Base-by-base conservation (phyloP, 2,888 invertebrate genomes). In the Cataglyphis albicans region DNA sequence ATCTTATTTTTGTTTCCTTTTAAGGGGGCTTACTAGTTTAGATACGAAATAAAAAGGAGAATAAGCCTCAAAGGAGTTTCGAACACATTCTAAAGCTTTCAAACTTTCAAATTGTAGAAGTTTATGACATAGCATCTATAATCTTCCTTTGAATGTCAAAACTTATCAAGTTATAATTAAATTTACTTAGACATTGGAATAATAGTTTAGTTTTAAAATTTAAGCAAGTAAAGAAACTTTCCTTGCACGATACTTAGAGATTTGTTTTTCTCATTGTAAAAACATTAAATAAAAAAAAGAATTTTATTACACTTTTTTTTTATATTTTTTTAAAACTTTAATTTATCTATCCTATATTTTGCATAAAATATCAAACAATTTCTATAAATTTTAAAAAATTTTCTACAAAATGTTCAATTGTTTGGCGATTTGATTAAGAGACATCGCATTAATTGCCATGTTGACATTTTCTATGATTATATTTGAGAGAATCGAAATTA, bases 101-200 rank as follows among this genome's bases (percentile, higher is more conserved):
- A 55, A 55, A 67, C 32, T 75, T 64, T 75, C 25, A 67, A 76
- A 67, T 55, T 55, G 21, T 52, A n/a, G 38, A 76, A 76, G 65
- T 76, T 76, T 38, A 44, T 25, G 55, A 76, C 67, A 35, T 25
- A 75, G 29, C 75, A 55, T 76, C n/a, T 67, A 75, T 64, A 76
- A 76, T 67, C 29, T 76, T 65, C 55, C 55, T 65, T 76, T 55
- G 29, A 76, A 76, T 67, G 55, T 76, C 55, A 67, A 67, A 76
- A 76, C 3, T 12, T 55, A 25, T 67, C 55, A 38, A 64, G 63
- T 74, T 67, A 52, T 55, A 48, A 76, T 67, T 55, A 76, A 55
- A 55, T 76, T 67, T 67, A 48, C 52, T 52, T 75, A 35, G 18
- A 65, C 32, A 25, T 38, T 63, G 55, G 65, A 55, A 38, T 41